Base-by-base conservation (phyloP, 2,888 invertebrate genomes). In the Dynastes grantii region DNA sequence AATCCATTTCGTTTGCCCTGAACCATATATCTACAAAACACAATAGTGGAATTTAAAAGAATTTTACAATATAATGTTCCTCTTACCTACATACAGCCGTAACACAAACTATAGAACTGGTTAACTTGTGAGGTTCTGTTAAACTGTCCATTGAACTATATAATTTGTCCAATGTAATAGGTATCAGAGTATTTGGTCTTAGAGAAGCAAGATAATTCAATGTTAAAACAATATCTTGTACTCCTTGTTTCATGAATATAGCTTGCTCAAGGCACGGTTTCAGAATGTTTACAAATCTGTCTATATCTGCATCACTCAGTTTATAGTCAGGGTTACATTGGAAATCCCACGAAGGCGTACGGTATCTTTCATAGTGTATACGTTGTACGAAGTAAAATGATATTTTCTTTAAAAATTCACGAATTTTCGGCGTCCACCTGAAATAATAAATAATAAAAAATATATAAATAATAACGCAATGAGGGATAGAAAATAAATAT, bases 81-180 rank as follows among this genome's bases (percentile, higher is more conserved):
- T n/a, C 65, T 82, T 82, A 88, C 87, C 94, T 90, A 0, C 94
- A 93, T 5, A 95, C 92, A 0, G 94, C 91, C 0, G 93, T 92
- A 45, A 94, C 92, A 71, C 94, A 94, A 77, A 92, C 91, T 91
- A 96, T 92, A 0, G 94, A 92, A 1, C 94, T 93, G 0, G 94
- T 94, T 13, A 94, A 90, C 87, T 94, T 94, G 86, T 97, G 96
- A 0, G 98, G 97, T 87, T 98, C 97, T 0, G 96, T 97, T 51
- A 97, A 88, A 1, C 96, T 96, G 84, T 96, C 96, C 86, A 98
- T 89, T 0, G 96, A 94, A 0, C 93, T 92, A 86, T 94, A 95
- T 78, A 97, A 90, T 87, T 93, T 93, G 81, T 97, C 96, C 77
- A 98, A 87, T 13, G 97, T 90, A 65, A 94, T 93, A 0, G 97